phyloP scores from a whole-genome alignment of 30 jellyfish, hydroid and myxozoan genomes.

The Pelagia noctiluca region DNA sequence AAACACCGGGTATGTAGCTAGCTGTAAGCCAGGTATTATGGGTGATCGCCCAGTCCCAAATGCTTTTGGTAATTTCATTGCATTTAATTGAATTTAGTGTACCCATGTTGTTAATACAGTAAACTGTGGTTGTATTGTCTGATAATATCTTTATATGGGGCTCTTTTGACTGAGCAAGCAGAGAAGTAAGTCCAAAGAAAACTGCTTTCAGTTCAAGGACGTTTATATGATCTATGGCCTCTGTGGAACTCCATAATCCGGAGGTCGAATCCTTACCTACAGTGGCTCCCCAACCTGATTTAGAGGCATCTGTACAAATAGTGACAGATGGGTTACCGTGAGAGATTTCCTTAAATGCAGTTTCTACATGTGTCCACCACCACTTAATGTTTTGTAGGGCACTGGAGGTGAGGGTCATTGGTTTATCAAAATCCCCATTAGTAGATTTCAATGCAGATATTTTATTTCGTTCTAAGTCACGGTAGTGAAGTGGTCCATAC shows the following conservation, averaged over 20 bases:
- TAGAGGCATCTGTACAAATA: slow-evolving; percentile 4
- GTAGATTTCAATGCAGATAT: slow-evolving; percentile 15
- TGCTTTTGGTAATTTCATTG: slow-evolving; percentile 6
- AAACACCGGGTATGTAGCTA: slow-evolving; percentile 14
- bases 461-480: slow-evolving; percentile 40
- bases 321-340: slow-evolving; percentile 5
- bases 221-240: slow-evolving; percentile 22
- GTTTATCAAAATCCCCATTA: slow-evolving; percentile 23
- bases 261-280: slow-evolving; percentile 17
- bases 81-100: background rate
- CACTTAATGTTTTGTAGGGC: slow-evolving; percentile 13
- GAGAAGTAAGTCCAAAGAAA: slow-evolving; percentile 20
- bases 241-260: slow-evolving; percentile 18
- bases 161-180: background rate
- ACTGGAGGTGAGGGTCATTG: slow-evolving; percentile 3
- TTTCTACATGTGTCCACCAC: slow-evolving; percentile 33
- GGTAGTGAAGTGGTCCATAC: slow-evolving; percentile 40
- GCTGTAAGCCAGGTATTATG: slow-evolving; percentile 41
- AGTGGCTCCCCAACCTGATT: slow-evolving; percentile 24
- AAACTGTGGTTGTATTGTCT: slow-evolving; percentile 7
- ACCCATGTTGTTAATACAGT: slow-evolving; percentile 42
- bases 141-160: slow-evolving; percentile 15
- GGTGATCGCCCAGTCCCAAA: slow-evolving; percentile 23
- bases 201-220: slow-evolving; percentile 34
- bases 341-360: background rate